Percentiles rank a stretch among this genome's conserved stretches.
phyloP scores from a whole-genome alignment of 1,140 invertebrate species.

The Ips typographus region DNA sequence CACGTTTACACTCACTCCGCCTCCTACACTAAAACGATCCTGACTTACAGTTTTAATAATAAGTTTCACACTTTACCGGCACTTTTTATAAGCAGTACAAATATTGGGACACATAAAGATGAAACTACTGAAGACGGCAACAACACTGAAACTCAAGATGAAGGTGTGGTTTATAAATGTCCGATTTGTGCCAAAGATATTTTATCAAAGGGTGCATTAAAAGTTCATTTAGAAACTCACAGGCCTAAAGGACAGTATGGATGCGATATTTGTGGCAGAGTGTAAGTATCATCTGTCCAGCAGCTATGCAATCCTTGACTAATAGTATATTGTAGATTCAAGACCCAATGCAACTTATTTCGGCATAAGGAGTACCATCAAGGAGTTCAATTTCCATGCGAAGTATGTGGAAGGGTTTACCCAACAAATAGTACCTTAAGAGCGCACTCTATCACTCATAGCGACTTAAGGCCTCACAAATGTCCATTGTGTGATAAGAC shows the following conservation, averaged over 20 bases:
- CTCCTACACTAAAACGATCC: slow-evolving; percentile 40
- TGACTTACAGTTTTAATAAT: slow-evolving; percentile 30
- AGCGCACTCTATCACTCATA: slow-evolving; percentile 72
- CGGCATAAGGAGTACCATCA: slow-evolving; percentile 68
- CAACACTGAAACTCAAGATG: background rate
- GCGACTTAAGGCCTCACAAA: slow-evolving; percentile 67
- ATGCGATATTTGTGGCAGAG: slow-evolving; percentile 69
- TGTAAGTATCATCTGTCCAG: slow-evolving; percentile 57
- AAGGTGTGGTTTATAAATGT: slow-evolving; percentile 50
- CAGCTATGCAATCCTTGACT: background rate
- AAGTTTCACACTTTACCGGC: slow-evolving; percentile 25
- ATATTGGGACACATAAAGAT: slow-evolving; percentile 10
- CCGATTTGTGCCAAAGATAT: slow-evolving; percentile 64
- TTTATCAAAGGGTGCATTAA: slow-evolving; percentile 64
- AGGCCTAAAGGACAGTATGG: slow-evolving; percentile 63
- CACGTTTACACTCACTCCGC: slow-evolving; percentile 59
- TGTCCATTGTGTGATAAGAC: slow-evolving; percentile 73
- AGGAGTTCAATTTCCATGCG: slow-evolving; percentile 65
- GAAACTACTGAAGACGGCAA: background rate
- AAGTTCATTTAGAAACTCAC: slow-evolving; percentile 67
- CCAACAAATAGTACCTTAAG: slow-evolving; percentile 68
- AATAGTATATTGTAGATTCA: slow-evolving; percentile 60
- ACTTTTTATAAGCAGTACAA: slow-evolving; percentile 23
- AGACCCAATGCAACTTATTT: slow-evolving; percentile 66
- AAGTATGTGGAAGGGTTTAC: slow-evolving; percentile 68